Conservation (phyloP, 2,888 invertebrate species). For the Dryocosmus kuriphilus region DNA sequence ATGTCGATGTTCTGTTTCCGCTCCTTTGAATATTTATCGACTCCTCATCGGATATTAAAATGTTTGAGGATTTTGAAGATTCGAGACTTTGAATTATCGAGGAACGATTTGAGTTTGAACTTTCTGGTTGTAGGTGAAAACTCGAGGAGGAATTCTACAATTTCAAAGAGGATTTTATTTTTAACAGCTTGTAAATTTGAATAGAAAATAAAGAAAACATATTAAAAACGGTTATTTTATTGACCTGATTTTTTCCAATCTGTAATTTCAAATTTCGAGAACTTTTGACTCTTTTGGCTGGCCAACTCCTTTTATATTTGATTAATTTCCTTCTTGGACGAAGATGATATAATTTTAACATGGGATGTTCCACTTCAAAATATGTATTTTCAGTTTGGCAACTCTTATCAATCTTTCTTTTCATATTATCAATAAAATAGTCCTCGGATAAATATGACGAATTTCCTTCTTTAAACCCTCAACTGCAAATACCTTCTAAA, state of each 20-base stretch:
- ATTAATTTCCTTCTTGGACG: not conserved
- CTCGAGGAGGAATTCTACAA: not conserved
- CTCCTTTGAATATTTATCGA: not conserved
- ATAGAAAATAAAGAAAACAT: not conserved
- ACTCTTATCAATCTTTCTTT: not conserved
- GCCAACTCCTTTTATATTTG: not conserved
- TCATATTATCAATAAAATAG: not conserved
- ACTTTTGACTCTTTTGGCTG: not conserved
- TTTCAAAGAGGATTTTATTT: not conserved
- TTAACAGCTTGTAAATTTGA: not conserved
- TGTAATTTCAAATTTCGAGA: not conserved
- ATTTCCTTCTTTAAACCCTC: too few relatives aligned
- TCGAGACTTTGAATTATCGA: not conserved
- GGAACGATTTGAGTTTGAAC: not conserved
- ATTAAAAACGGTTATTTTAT: not conserved
- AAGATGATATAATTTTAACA: not conserved
- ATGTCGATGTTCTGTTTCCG: not conserved
- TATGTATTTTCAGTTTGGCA: not conserved
- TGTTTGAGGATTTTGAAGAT: not conserved
- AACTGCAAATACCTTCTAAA: too few relatives aligned
- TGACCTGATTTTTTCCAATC: not conserved
- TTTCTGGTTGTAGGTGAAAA: not conserved
- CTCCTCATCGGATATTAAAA: not conserved
- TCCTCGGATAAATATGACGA: too few relatives aligned
- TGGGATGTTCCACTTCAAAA: not conserved